Evolutionary conservation across 2,113 vertebrate genomes (phyloP).

Genomic region (Leptobrachium leishanense): DNA sequence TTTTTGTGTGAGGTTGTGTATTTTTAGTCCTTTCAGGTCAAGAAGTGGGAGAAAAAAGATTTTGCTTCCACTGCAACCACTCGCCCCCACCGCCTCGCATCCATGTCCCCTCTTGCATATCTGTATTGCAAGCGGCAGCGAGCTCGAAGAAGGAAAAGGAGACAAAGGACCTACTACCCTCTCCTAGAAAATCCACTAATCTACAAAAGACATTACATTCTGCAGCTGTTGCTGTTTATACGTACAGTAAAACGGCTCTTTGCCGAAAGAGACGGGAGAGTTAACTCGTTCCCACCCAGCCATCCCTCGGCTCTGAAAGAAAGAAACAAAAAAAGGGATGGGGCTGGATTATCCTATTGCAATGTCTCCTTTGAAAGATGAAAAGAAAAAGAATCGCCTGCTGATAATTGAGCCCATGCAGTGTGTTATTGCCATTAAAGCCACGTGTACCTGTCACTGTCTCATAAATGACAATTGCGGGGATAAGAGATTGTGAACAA

Average conservation of each 20-base stretch:
- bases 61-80: no score
- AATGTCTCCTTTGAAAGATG: conserved; percentile 42
- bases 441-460: conserved; percentile 34
- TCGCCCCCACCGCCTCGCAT: neutral
- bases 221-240: conserved; percentile 43
- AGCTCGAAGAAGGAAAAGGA: conserved; percentile 16
- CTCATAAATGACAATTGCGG: conserved; percentile 30
- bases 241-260: conserved; percentile 19
- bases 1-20: conserved; percentile 12
- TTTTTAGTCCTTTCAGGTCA: conserved; percentile 7
- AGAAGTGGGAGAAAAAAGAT: neutral
- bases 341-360: conserved; percentile 6
- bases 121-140: conserved; percentile 12
- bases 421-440: conserved; percentile 41
- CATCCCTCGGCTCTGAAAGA: neutral
- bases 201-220: conserved; percentile 45
- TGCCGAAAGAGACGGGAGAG: conserved; percentile 3
- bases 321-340: no score
- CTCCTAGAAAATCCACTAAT: conserved; percentile 42
- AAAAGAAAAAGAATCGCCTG: conserved; percentile 32
- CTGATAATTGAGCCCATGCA: conserved; percentile 46
- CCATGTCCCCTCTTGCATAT: no score
- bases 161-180: conserved; percentile 21
- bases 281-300: conserved; percentile 22
- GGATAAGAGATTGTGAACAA: conserved; percentile 15